These are phyloP conservation scores for Stratiomys singularior DNA, from an alignment of 2,888 invertebrate species.

Conservation along the genomic window DNA sequence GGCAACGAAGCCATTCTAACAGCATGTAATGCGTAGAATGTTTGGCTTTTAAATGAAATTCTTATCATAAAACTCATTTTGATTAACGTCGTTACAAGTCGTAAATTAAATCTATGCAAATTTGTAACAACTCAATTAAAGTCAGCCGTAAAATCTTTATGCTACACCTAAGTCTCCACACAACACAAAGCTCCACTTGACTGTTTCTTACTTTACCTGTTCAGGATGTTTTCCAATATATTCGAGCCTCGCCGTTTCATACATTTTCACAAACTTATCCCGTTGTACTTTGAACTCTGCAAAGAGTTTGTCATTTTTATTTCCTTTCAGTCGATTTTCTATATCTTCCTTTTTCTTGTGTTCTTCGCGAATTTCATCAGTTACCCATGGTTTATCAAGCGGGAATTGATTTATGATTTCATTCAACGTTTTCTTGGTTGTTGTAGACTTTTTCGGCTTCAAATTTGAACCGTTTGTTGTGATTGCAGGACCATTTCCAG, in stretches of 20 bases:
- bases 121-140: no score
- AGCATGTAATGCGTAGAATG: no score
- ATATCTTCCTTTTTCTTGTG: conserved; percentile 69
- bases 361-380: conserved; percentile 68
- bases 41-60: no score
- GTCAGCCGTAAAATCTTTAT: no score
- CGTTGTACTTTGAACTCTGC: conserved; percentile 70
- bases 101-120: no score
- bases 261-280: conserved; percentile 69
- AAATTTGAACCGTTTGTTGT: conserved; percentile 54
- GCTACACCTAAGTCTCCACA: no score
- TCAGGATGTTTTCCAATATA: conserved; percentile 68
- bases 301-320: conserved; percentile 69
- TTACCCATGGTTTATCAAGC: conserved; percentile 71
- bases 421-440: conserved; percentile 61
- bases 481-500: background rate
- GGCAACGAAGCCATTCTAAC: no score
- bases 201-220: conserved; percentile 61
- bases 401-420: conserved; percentile 65
- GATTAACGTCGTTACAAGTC: no score
- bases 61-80: no score
- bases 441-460: conserved; percentile 54
- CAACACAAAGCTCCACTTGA: background rate
- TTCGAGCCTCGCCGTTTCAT: conserved; percentile 68
- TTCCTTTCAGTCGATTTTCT: conserved; percentile 65